Evolutionary conservation across 2,113 vertebrate species (phyloP).

Genomic region (Euleptes europaea): DNA sequence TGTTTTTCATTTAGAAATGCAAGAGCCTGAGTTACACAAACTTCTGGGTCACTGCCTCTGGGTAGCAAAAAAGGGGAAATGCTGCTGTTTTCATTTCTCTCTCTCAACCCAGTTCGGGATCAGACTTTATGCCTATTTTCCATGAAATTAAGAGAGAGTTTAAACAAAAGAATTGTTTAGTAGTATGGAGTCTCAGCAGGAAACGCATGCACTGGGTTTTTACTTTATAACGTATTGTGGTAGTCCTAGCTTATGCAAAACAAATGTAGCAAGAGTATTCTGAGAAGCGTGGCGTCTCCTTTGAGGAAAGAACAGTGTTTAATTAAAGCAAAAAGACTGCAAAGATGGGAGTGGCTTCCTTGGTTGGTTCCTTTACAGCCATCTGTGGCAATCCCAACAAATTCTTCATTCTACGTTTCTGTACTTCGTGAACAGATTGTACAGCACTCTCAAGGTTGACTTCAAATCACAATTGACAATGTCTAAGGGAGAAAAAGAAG

Average conservation of each 20-base stretch:
- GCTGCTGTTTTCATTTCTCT: background rate
- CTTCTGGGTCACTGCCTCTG: background rate
- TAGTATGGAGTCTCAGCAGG: slow-evolving; percentile 14
- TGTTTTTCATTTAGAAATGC: background rate
- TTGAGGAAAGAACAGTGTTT: slow-evolving; percentile 24
- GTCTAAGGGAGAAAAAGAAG: slow-evolving; percentile 76
- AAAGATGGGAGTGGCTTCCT: slow-evolving; percentile 1
- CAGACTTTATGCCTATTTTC: slow-evolving; percentile 13
- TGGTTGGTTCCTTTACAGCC: slow-evolving; percentile 28
- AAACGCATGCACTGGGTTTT: background rate
- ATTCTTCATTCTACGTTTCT: slow-evolving; percentile 84
- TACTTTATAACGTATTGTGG: slow-evolving; percentile 7
- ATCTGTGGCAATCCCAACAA: background rate
- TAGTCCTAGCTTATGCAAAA: background rate
- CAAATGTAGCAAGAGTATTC: slow-evolving; percentile 39
- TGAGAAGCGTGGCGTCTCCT: slow-evolving; percentile 23
- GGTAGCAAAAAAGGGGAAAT: background rate
- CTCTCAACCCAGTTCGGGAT: background rate
- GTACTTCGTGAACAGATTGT: slow-evolving; percentile 98
- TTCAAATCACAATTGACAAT: slow-evolving; percentile 98
- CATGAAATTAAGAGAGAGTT: slow-evolving; percentile 14
- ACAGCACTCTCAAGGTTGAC: slow-evolving; percentile 93
- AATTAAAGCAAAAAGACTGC: background rate
- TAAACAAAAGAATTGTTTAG: background rate
- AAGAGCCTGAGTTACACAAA: no score